Evolutionary conservation across 2,113 vertebrate species (phyloP).

Genomic region (Ammodytes marinus): DNA sequence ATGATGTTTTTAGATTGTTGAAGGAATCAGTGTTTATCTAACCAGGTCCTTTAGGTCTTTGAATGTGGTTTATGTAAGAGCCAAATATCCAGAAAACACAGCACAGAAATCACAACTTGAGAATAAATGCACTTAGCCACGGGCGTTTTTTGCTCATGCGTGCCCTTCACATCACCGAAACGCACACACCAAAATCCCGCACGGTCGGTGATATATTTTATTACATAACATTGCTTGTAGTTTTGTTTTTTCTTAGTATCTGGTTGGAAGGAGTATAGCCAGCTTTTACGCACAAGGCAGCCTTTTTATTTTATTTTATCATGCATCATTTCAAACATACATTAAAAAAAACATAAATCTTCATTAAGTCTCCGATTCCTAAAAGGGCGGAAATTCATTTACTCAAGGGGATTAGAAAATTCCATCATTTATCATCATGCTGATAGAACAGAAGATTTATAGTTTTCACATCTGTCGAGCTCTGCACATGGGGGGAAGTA

Average conservation of each 20-base stretch:
- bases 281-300: neutral
- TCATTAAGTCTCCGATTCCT: neutral
- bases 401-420: slow-evolving; percentile 50
- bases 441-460: slow-evolving; percentile 50
- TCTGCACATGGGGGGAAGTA: neutral
- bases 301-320: neutral
- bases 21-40: slow-evolving; percentile 3
- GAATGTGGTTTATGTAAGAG: slow-evolving; percentile 42
- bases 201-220: neutral
- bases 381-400: slow-evolving; percentile 41
- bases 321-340: slow-evolving; percentile 27
- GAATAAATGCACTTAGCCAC: slow-evolving; percentile 14
- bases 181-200: slow-evolving; percentile 2
- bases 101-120: neutral
- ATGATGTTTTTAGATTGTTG: neutral
- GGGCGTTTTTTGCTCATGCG: slow-evolving; percentile 6
- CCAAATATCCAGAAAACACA: slow-evolving; percentile 16
- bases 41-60: slow-evolving; percentile 2
- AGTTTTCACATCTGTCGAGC: slow-evolving; percentile 24
- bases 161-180: slow-evolving; percentile 16
- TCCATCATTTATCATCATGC: slow-evolving; percentile 31
- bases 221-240: slow-evolving; percentile 4
- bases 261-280: neutral
- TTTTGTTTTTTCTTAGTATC: neutral
- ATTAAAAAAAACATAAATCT: slow-evolving; percentile 16